These are phyloP conservation scores for Drosophila leonis DNA, from an alignment of 2,888 invertebrate genomes.

Conservation along the genomic window DNA sequence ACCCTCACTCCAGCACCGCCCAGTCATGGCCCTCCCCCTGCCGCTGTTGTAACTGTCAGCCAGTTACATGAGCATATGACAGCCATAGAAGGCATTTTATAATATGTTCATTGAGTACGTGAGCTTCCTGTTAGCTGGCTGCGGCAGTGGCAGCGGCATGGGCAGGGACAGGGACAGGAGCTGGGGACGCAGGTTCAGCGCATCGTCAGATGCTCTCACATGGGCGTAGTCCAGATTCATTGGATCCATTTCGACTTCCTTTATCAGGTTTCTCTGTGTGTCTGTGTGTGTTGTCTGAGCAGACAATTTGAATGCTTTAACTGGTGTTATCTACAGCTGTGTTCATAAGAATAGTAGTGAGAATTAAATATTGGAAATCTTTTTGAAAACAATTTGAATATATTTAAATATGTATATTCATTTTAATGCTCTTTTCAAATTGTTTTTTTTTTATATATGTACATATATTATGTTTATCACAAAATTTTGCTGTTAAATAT, in stretches of 20 bases:
- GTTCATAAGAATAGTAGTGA: too few relatives aligned
- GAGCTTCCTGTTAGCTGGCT: slow-evolving; percentile 55
- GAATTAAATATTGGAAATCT: too few relatives aligned
- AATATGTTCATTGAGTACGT: slow-evolving; percentile 80
- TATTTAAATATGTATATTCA: too few relatives aligned
- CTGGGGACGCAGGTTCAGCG: slow-evolving; percentile 1
- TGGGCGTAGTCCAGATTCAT: slow-evolving; percentile 24
- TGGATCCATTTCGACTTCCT: neutral
- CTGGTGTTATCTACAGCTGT: neutral
- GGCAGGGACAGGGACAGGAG: neutral
- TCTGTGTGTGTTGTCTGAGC: neutral
- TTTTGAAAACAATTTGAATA: too few relatives aligned
- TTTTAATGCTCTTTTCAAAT: too few relatives aligned
- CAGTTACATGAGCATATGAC: slow-evolving; percentile 80
- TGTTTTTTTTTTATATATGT: too few relatives aligned
- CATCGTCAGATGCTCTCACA: slow-evolving; percentile 16
- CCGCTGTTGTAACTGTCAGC: slow-evolving; percentile 51
- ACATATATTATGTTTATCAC: too few relatives aligned
- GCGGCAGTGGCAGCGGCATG: neutral
- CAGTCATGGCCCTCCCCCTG: neutral
- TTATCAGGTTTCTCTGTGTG: too few relatives aligned
- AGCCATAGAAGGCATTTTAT: slow-evolving; percentile 80
- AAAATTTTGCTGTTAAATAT: too few relatives aligned
- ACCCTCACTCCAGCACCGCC: neutral
- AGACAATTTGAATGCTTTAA: neutral